phyloP scores from a whole-genome alignment of 2,888 invertebrate genomes.

The Branchipolynoe longqiensis region DNA sequence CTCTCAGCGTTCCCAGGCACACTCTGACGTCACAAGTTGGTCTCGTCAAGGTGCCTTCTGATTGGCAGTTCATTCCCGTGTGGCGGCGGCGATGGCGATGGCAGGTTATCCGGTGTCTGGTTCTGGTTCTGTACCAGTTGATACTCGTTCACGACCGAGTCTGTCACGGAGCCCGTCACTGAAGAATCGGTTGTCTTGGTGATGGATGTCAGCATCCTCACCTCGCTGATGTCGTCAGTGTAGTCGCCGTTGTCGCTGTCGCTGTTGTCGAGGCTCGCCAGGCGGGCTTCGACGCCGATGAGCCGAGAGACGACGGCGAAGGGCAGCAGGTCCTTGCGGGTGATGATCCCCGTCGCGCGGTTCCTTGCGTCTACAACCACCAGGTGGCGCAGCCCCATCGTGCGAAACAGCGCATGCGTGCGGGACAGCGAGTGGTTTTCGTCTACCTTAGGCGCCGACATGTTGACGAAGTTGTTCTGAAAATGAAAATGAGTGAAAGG shows the following conservation, averaged over 20 bases:
- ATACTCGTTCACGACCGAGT: background rate
- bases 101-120: background rate
- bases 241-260: constrained; percentile 30
- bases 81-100: background rate
- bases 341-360: constrained; percentile 76
- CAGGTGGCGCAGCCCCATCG: constrained; percentile 78
- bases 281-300: constrained; percentile 14
- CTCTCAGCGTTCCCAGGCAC: too few species aligned
- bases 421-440: constrained; percentile 75
- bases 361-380: constrained; percentile 74
- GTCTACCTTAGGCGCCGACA: constrained; percentile 73
- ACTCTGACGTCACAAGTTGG: constrained; percentile 7
- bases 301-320: constrained; percentile 58
- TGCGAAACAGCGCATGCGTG: constrained; percentile 77
- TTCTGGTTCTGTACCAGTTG: background rate
- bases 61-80: constrained; percentile 17
- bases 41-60: constrained; percentile 19
- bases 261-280: constrained; percentile 1
- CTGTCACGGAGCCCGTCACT: background rate
- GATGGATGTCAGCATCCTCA: background rate
- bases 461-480: constrained; percentile 74
- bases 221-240: background rate
- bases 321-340: constrained; percentile 79
- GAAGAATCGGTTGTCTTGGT: background rate
- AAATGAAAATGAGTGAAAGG: background rate